Conservation (phyloP, 2,888 invertebrate species). For the Epistrophella euchroma region DNA sequence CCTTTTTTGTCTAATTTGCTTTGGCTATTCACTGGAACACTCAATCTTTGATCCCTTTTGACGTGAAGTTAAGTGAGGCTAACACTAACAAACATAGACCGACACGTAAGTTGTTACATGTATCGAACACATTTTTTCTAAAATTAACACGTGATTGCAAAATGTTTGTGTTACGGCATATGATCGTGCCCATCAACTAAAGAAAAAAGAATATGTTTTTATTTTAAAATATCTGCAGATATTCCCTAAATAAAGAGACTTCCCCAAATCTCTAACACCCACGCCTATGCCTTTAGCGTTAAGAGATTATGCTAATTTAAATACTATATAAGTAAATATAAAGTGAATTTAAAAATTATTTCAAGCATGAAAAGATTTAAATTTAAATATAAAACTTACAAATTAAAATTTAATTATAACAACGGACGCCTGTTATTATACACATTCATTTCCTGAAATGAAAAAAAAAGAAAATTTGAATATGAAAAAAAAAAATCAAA, state of each 20-base stretch:
- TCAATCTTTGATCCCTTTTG: too few relatives aligned
- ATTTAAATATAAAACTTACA: constrained; percentile 54
- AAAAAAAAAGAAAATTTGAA: constrained; percentile 23
- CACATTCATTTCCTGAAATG: constrained; percentile 34
- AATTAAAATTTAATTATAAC: constrained; percentile 35
- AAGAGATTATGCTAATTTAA: constrained; percentile 12
- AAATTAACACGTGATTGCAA: neutral
- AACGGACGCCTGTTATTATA: constrained; percentile 4
- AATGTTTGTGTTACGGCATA: neutral
- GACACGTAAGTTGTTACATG: too few relatives aligned
- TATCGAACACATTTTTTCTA: too few relatives aligned
- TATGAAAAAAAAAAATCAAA: constrained; percentile 25
- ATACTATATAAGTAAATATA: neutral
- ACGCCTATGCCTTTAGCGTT: neutral
- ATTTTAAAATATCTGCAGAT: neutral
- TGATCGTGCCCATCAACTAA: neutral
- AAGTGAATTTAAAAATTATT: constrained; percentile 25
- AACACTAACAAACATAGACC: too few relatives aligned
- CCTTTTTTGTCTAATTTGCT: too few relatives aligned
- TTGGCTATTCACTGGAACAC: too few relatives aligned
- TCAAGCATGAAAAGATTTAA: constrained; percentile 36
- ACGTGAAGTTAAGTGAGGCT: too few relatives aligned
- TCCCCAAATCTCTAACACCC: constrained; percentile 14
- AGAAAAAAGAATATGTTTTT: neutral
- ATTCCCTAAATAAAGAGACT: neutral